These are phyloP conservation scores for Andricus curvator DNA, from an alignment of 2,888 invertebrate genomes.

Conservation along the genomic window DNA sequence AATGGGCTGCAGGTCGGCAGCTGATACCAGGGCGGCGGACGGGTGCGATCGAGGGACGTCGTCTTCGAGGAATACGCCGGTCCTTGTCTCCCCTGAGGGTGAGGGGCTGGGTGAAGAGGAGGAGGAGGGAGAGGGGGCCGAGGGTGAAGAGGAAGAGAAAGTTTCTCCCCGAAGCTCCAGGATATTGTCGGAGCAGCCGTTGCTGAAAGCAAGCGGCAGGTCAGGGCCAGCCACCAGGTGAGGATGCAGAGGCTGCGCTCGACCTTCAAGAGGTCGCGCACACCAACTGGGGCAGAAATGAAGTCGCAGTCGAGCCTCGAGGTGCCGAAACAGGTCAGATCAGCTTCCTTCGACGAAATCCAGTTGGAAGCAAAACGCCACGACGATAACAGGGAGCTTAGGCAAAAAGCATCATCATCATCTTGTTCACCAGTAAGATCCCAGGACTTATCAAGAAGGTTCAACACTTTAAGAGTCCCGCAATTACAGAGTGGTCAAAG, in stretches of 20 bases:
- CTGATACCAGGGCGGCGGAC: constrained; percentile 65
- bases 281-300: constrained; percentile 94
- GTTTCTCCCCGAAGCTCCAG: neutral
- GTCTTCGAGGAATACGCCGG: constrained; percentile 56
- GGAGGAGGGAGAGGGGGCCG: constrained; percentile 46
- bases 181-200: constrained; percentile 6
- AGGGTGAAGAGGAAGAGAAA: constrained; percentile 46
- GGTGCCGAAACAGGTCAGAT: constrained; percentile 93
- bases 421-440: constrained; percentile 71
- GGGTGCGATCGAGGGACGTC: constrained; percentile 63
- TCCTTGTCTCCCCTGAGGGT: constrained; percentile 53
- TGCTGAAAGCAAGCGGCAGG: constrained; percentile 14
- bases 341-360: constrained; percentile 94
- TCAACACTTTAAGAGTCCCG: constrained; percentile 82
- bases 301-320: constrained; percentile 94
- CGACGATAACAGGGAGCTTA: constrained; percentile 49
- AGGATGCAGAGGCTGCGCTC: constrained; percentile 90
- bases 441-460: constrained; percentile 59
- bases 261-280: constrained; percentile 92
- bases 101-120: constrained; percentile 43
- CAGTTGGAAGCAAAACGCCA: constrained; percentile 77
- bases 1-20: constrained; percentile 72
- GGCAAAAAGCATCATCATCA: constrained; percentile 64
- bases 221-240: constrained; percentile 75
- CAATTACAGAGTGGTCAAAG: constrained; percentile 83